These are phyloP conservation scores for Atlantisia rogersi DNA, from an alignment of 2,113 vertebrate genomes.

Conservation along the genomic window DNA sequence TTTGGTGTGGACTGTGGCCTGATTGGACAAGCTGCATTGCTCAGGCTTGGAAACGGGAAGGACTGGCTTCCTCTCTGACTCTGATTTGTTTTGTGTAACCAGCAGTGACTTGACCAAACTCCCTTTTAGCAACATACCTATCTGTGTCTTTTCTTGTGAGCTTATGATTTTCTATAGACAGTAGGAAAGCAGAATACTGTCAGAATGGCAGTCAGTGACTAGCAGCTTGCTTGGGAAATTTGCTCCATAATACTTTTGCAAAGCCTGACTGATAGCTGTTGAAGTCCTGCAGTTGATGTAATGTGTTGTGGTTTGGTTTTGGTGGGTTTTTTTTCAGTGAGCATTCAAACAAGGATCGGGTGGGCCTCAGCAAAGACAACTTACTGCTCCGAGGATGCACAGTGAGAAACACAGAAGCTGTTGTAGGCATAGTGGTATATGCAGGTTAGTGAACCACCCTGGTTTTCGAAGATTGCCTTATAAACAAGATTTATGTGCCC, in stretches of 20 bases:
- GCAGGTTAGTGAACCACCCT: slow-evolving; percentile 81
- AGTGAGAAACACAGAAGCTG: slow-evolving; percentile 90
- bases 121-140: neutral
- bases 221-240: neutral
- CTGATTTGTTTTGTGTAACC: neutral
- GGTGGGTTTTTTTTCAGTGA: slow-evolving; percentile 75
- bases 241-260: neutral
- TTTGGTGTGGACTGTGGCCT: neutral
- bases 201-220: neutral
- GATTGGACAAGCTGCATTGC: neutral
- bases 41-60: neutral
- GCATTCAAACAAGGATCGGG: slow-evolving; percentile 79
- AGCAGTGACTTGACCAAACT: neutral
- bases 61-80: neutral
- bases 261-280: neutral
- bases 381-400: slow-evolving; percentile 91
- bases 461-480: neutral
- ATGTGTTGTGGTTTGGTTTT: neutral
- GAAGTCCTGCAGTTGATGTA: neutral
- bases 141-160: neutral
- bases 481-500: neutral
- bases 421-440: slow-evolving; percentile 94
- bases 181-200: neutral
- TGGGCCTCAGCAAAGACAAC: slow-evolving; percentile 89
- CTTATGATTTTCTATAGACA: neutral